Evolutionary conservation across 2,113 vertebrate genomes (phyloP).

Genomic region (Cephalopholis sonnerati): DNA sequence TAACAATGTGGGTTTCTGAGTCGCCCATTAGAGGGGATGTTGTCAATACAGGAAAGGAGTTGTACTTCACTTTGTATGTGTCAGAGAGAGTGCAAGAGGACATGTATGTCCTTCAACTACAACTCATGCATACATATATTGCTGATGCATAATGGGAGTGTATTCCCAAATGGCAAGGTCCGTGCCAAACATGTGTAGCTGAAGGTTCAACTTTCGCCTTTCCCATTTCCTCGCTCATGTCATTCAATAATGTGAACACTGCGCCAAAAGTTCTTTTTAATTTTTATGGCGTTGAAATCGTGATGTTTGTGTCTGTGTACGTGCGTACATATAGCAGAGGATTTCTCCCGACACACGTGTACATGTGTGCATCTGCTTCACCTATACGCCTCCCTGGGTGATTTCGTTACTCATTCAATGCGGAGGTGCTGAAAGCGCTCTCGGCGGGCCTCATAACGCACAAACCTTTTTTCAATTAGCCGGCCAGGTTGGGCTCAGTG

Average conservation of each 20-base stretch:
- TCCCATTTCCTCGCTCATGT: constrained; percentile 52
- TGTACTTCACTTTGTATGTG: not conserved
- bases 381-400: constrained; percentile 52
- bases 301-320: constrained; percentile 32
- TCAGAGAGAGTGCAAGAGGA: not conserved
- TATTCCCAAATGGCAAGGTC: constrained; percentile 39
- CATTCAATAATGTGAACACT: constrained; percentile 50
- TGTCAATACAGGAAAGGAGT: not conserved
- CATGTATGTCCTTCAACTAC: constrained; percentile 8
- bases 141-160: constrained; percentile 6
- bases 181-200: constrained; percentile 54
- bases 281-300: constrained; percentile 41
- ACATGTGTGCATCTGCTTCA: constrained; percentile 58
- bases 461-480: constrained; percentile 72
- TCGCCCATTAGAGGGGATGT: constrained; percentile 12
- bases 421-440: constrained; percentile 72
- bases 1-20: constrained; percentile 21
- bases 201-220: constrained; percentile 46
- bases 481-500: constrained; percentile 49
- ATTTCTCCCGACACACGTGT: constrained; percentile 45
- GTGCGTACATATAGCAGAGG: constrained; percentile 23
- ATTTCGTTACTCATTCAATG: constrained; percentile 45
- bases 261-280: constrained; percentile 36
- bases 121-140: constrained; percentile 31
- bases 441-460: constrained; percentile 60